A percentile compares a stretch with the other conserved stretches of the same genome.
These are phyloP conservation scores for Darevskia nairensis DNA, from an alignment of 2,797 vertebrate genomes.

Conservation along the genomic window DNA sequence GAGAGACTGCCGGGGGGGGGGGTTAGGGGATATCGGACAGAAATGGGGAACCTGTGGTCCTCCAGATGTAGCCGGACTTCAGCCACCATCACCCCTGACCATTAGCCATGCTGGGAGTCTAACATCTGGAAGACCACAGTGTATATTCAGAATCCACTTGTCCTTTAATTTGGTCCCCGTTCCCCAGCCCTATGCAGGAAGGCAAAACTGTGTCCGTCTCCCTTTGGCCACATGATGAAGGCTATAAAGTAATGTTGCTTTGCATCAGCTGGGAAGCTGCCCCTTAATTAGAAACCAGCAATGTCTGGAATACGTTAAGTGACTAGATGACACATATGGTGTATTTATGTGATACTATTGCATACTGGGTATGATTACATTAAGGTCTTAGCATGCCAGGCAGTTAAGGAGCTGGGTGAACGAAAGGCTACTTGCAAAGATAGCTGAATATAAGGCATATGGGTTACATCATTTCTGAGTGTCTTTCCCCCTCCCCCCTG, in stretches of 20 bases:
- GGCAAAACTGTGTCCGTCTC: neutral
- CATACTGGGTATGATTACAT: conserved; percentile 23
- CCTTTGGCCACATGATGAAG: neutral
- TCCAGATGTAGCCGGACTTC: neutral
- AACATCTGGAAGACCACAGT: neutral
- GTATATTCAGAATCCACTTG: too few species aligned
- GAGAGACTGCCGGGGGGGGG: too few species aligned
- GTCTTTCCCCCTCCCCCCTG: neutral
- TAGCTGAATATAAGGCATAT: neutral
- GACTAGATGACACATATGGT: neutral
- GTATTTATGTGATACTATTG: neutral
- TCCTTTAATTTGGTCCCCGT: neutral
- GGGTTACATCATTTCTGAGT: neutral
- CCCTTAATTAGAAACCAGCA: neutral
- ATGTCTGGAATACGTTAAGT: neutral
- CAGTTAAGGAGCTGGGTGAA: neutral
- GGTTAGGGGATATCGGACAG: too few species aligned
- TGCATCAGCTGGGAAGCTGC: neutral
- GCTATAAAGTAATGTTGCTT: neutral
- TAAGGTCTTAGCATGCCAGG: neutral
- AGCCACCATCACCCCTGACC: neutral
- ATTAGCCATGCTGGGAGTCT: neutral
- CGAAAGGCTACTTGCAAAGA: neutral
- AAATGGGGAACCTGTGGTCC: too few species aligned
- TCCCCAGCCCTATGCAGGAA: neutral